Conservation (phyloP, 2,113 vertebrate species). For the Myotis lucifugus region DNA sequence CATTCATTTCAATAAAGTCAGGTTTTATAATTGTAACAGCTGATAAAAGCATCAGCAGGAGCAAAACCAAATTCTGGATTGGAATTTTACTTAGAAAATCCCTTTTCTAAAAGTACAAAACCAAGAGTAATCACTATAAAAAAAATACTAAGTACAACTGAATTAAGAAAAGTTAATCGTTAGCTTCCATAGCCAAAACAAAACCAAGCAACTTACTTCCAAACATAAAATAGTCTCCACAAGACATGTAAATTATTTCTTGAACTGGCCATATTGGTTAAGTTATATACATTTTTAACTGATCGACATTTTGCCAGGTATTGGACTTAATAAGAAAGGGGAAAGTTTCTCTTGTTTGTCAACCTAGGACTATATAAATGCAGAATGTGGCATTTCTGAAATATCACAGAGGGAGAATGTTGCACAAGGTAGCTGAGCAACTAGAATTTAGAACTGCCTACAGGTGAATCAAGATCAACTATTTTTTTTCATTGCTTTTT, state of each 20-base stretch:
- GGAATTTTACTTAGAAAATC: conserved; percentile 34
- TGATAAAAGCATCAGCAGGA: not conserved
- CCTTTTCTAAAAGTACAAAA: not conserved
- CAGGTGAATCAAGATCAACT: not conserved
- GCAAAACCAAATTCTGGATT: conserved; percentile 12
- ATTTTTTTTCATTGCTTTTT: too few species aligned
- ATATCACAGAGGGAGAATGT: not conserved
- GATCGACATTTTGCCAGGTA: not conserved
- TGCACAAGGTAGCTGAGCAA: not conserved
- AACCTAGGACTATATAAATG: not conserved
- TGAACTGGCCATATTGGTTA: not conserved
- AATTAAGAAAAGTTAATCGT: not conserved
- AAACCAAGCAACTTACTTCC: not conserved
- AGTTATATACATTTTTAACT: not conserved
- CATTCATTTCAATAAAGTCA: not conserved
- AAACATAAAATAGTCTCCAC: not conserved
- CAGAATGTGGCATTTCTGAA: not conserved
- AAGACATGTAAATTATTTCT: not conserved
- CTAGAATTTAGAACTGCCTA: not conserved
- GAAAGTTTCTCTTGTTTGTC: not conserved
- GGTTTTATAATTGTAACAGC: not conserved
- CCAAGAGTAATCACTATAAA: not conserved
- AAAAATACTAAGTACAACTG: not conserved
- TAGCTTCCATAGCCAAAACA: not conserved
- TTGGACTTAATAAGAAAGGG: not conserved